phyloP scores from a whole-genome alignment of 2,888 invertebrate genomes.

The Epinotia brunnichana region DNA sequence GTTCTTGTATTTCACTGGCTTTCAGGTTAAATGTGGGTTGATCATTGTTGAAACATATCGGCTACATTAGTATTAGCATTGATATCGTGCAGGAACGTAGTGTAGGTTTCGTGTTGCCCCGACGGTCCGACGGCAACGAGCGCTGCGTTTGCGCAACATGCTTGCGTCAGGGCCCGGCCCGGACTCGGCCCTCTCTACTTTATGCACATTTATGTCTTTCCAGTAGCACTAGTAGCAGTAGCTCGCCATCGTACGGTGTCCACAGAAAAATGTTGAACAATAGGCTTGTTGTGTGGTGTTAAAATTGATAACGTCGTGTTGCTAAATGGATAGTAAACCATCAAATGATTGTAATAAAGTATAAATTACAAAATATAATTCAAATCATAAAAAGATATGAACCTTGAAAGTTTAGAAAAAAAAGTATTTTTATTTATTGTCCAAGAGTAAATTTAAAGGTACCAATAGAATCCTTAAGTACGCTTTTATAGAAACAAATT shows the following conservation, averaged over 20 bases:
- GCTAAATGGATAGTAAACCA: no score
- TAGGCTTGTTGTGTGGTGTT: no score
- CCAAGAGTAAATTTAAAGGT: no score
- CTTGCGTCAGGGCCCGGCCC: conserved; percentile 55
- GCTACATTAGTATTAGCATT: not conserved
- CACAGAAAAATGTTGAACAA: not conserved
- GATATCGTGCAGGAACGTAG: conserved; percentile 34
- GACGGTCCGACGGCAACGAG: conserved; percentile 34
- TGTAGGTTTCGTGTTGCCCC: conserved; percentile 41
- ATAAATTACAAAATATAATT: no score
- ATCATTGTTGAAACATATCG: not conserved
- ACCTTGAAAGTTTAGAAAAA: no score
- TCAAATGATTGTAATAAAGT: no score
- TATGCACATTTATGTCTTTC: conserved; percentile 16
- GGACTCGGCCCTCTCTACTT: conserved; percentile 38
- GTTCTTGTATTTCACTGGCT: not conserved
- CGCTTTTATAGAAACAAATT: no score
- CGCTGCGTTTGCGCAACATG: conserved; percentile 55
- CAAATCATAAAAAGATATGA: no score
- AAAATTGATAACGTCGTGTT: no score
- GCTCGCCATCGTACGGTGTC: not conserved
- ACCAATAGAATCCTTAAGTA: no score
- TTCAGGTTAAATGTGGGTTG: not conserved
- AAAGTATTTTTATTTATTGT: no score
- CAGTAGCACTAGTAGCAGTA: conserved; percentile 1